Evolutionary conservation across 2,797 vertebrate genomes (phyloP).

Genomic region (Streptopelia turtur): DNA sequence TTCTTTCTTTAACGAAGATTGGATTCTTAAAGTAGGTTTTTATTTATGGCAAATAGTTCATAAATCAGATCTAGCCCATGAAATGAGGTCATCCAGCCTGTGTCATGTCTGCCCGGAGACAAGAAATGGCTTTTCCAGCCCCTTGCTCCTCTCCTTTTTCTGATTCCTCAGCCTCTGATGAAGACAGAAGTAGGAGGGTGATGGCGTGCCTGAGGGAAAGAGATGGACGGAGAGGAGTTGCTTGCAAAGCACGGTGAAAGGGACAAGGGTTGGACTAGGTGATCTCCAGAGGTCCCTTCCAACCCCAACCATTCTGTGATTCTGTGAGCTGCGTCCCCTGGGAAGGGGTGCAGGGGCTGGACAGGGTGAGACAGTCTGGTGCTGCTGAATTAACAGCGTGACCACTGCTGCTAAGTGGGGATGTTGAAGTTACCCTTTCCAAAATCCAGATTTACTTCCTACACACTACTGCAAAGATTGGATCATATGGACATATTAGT

Average conservation of each 20-base stretch:
- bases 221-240: not conserved
- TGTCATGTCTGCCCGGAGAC: not conserved
- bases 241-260: not conserved
- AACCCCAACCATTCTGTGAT: too few relatives aligned
- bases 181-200: not conserved
- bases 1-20: not conserved
- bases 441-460: not conserved
- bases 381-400: not conserved
- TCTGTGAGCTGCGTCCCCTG: not conserved
- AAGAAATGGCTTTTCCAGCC: not conserved
- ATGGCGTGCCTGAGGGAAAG: not conserved
- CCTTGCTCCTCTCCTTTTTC: not conserved
- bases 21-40: not conserved
- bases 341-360: not conserved
- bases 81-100: not conserved
- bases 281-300: too few relatives aligned
- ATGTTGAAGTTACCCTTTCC: not conserved
- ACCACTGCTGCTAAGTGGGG: not conserved
- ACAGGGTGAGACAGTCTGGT: not conserved
- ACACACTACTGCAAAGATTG: not conserved
- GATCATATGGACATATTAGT: not conserved
- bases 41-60: not conserved
- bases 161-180: not conserved
- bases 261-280: not conserved
- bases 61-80: not conserved